Evolutionary conservation across 2,888 invertebrate genomes (phyloP), one percentile per base, ranked within the genome.

Genomic region (Cryptus armator): DNA sequence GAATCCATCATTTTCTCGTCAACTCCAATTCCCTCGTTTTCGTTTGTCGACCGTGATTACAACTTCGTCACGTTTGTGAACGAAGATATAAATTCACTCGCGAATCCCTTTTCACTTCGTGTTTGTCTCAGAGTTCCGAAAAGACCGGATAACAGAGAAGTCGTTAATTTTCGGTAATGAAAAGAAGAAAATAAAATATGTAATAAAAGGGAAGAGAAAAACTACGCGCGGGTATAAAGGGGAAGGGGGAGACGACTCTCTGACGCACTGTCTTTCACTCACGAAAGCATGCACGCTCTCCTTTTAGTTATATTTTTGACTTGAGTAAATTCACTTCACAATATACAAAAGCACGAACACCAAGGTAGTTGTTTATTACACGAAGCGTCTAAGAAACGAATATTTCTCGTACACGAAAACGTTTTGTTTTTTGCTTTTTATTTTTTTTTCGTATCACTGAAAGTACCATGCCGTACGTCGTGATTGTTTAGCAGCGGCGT

Each of bases 231-330:
- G 19, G 0, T 9, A 2, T 16, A 9, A n/a, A 51, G 51, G 37
- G n/a, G 51, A n/a, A 66, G 51, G 46, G 16, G 51, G 66, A 46
- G 48, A 72, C 44, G 67, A 77, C 56, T 67, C 51, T 68, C 75
- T 82, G 82, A 82, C 81, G 82, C 82, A 85, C 82, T 46, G 68
- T 53, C 74, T n/a, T 59, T 59, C 75, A 64, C 79, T n/a, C 75
- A 79, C 79, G 56, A 78, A 59, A 64, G 29, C 51, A 29, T 14
- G 29, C 74, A 64, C 62, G 64, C 74, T 74, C 62, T 46, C 44
- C 19, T 24, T 19, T 37, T 56, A n/a, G 32, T 12, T 48, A 48
- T 29, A n/a, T 29, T 29, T 29, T 59, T 29, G 29, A 59, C 59
- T 59, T 29, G 14, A 29, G 56, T 16, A 59, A 72, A 72, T 43